phyloP scores from a whole-genome alignment of 2,888 invertebrate species.

The Dolichopus griseipennis region DNA sequence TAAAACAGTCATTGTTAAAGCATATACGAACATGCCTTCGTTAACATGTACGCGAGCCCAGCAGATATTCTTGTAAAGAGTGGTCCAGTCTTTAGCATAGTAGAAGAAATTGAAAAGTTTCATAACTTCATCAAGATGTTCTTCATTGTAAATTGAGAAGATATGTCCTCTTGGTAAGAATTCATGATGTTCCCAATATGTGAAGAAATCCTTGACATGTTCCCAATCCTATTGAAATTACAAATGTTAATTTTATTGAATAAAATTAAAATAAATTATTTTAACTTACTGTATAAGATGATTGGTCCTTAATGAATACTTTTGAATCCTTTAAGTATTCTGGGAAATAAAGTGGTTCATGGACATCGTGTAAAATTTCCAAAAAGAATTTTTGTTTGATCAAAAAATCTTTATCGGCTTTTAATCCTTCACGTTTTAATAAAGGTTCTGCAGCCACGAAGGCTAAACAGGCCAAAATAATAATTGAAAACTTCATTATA shows the following conservation, averaged over 20 bases:
- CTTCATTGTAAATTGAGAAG: slow-evolving; percentile 2
- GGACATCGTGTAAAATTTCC: slow-evolving; percentile 30
- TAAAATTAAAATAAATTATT: not conserved
- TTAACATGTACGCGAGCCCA: slow-evolving; percentile 64
- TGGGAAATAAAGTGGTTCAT: slow-evolving; percentile 23
- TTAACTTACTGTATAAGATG: not conserved
- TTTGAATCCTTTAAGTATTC: not conserved
- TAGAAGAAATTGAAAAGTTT: slow-evolving; percentile 49
- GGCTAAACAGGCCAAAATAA: not conserved
- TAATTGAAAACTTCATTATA: not conserved
- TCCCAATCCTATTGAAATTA: not conserved
- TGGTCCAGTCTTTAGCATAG: slow-evolving; percentile 52
- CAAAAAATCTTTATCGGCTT: slow-evolving; percentile 31
- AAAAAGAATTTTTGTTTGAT: slow-evolving; percentile 33
- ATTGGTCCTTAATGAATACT: not conserved
- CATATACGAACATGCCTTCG: slow-evolving; percentile 65
- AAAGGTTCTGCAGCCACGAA: not conserved
- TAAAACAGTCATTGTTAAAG: slow-evolving; percentile 57
- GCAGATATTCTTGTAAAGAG: slow-evolving; percentile 47
- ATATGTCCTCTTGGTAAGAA: not conserved
- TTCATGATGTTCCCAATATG: not conserved
- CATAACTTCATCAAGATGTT: not conserved
- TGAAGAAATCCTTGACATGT: not conserved
- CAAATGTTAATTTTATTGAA: not conserved
- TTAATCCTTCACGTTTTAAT: slow-evolving; percentile 1